Conservation (phyloP, 2,113 vertebrate species). For the Gulo gulo region DNA sequence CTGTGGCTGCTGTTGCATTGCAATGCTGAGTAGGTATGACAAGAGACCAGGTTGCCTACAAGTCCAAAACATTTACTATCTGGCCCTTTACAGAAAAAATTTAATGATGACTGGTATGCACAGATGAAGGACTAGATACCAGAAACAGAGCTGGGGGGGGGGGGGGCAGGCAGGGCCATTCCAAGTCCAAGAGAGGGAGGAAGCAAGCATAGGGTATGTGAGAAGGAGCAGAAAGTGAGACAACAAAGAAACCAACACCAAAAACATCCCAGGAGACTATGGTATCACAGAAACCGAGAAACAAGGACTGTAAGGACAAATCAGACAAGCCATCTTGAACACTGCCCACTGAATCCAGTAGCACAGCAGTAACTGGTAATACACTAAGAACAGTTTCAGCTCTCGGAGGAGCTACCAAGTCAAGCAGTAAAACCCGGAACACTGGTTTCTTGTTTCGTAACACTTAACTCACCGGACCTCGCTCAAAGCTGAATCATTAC, state of each 20-base stretch:
- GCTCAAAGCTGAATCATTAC: neutral
- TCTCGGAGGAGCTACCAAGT: neutral
- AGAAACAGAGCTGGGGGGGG: neutral
- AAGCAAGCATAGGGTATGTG: too few relatives aligned
- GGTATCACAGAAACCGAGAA: neutral
- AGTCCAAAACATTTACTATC: neutral
- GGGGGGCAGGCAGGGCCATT: neutral
- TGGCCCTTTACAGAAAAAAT: too few relatives aligned
- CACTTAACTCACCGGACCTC: neutral
- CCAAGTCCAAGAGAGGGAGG: neutral
- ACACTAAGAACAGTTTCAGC: neutral
- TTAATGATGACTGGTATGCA: neutral
- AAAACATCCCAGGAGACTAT: neutral
- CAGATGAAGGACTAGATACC: neutral
- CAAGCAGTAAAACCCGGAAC: neutral
- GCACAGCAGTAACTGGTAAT: accelerated
- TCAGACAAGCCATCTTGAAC: neutral
- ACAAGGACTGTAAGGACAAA: neutral
- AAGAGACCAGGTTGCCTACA: neutral
- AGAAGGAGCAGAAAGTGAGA: neutral
- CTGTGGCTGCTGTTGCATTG: neutral
- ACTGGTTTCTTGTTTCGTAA: neutral
- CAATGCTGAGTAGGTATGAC: neutral
- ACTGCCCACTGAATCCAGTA: neutral
- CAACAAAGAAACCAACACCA: neutral